A percentile compares a stretch with the other conserved stretches of the same genome.
Evolutionary conservation across 2,888 invertebrate genomes (phyloP).

Genomic region (Altica lythri): DNA sequence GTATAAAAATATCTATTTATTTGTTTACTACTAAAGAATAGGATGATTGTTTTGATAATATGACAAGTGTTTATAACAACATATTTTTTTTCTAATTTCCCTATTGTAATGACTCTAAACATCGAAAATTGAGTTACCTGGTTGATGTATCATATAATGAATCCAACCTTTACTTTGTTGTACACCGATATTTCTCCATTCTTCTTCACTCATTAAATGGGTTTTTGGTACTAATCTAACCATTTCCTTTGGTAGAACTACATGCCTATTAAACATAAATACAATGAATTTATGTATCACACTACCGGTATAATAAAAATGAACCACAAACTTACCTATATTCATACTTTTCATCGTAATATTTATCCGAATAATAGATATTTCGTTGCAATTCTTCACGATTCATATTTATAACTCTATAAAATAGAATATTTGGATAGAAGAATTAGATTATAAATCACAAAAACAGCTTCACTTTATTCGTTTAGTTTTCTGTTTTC

Average conservation of each 20-base stretch:
- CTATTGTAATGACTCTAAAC: not conserved
- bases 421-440: not conserved
- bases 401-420: conserved; percentile 41
- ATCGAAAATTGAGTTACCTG: conserved; percentile 64
- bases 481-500: conserved; percentile 1
- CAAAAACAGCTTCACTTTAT: conserved; percentile 25
- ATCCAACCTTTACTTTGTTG: conserved; percentile 97
- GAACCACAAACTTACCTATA: conserved; percentile 76
- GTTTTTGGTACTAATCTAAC: conserved; percentile 88
- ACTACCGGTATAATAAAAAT: not conserved
- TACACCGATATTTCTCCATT: conserved; percentile 94
- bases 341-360: conserved; percentile 87
- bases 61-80: not conserved
- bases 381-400: conserved; percentile 62
- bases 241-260: conserved; percentile 90
- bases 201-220: conserved; percentile 89
- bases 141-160: conserved; percentile 95
- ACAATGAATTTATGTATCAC: not conserved
- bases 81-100: not conserved
- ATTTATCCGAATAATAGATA: conserved; percentile 93
- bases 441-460: conserved; percentile 34
- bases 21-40: not conserved
- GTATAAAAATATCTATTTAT: not conserved
- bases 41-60: not conserved
- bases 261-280: conserved; percentile 70